These are phyloP conservation scores for Aradophagus sp. DNA, from an alignment of 1,140 invertebrate species.

Conservation along the genomic window DNA sequence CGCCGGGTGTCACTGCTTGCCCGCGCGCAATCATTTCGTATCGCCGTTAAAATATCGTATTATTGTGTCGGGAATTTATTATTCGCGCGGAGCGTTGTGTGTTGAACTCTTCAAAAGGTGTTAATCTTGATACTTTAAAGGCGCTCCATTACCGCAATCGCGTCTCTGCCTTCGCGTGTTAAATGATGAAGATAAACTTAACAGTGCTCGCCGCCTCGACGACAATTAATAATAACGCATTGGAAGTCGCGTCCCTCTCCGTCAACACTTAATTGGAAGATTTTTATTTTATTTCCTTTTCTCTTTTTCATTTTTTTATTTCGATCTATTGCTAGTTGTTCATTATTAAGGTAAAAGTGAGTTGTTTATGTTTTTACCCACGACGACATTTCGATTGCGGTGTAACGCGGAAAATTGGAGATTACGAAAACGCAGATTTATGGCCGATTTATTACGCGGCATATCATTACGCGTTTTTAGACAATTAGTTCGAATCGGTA, in stretches of 20 bases:
- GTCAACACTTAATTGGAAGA: slow-evolving; percentile 7
- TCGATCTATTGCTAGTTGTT: too few species aligned
- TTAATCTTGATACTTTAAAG: slow-evolving; percentile 34
- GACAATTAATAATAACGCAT: slow-evolving; percentile 21
- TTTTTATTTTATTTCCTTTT: slow-evolving; percentile 1
- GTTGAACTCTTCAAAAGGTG: slow-evolving; percentile 15
- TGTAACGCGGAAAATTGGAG: slow-evolving; percentile 9
- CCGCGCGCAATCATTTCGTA: slow-evolving; percentile 20
- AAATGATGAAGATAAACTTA: slow-evolving; percentile 31
- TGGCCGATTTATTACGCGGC: too few species aligned
- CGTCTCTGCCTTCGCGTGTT: slow-evolving; percentile 19
- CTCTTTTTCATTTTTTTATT: too few species aligned
- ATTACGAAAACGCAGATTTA: too few species aligned
- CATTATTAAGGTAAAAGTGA: too few species aligned
- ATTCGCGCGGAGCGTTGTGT: slow-evolving; percentile 14
- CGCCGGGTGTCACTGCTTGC: slow-evolving; percentile 17
- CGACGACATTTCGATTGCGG: too few species aligned
- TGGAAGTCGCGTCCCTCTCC: slow-evolving; percentile 3
- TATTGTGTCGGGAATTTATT: slow-evolving; percentile 31
- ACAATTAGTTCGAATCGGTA: too few species aligned
- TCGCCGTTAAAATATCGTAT: slow-evolving; percentile 23
- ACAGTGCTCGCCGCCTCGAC: background rate
- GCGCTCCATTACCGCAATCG: slow-evolving; percentile 30
- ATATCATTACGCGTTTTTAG: too few species aligned
- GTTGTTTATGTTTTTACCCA: too few species aligned